Evolutionary conservation across 2,113 vertebrate genomes (phyloP), one percentile per base, ranked within the genome.

Genomic region (Erythrocercus mccallii): DNA sequence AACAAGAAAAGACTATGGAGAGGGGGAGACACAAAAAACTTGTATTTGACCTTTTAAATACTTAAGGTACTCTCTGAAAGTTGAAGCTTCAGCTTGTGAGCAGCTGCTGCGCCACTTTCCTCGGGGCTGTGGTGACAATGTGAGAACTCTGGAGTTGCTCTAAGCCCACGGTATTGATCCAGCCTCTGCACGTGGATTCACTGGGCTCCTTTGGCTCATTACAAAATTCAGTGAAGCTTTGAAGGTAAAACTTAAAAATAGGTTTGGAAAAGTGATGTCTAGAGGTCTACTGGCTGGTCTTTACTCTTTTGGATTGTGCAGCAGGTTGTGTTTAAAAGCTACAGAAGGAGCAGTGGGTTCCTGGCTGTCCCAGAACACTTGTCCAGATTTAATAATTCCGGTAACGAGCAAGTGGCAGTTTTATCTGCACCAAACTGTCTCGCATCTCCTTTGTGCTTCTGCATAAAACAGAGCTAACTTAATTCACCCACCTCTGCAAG

Each of bases 371-470:
- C 0, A 1, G 28, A 0, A 2, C 9, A 0, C 25, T 66, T 54
- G 22, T 25, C 40, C 31, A 15, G n/a, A 15, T 61, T 35, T 57
- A 74, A 50, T 6, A 58, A 6, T 73, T 74, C 33, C 0, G 0
- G 28, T 44, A n/a, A 65, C 2, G 0, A 8, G 31, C 45, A 8
- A 31, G 61, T 18, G 54, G 37, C 12, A 11, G 23, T 50, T 89
- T 76, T 61, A 40, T 35, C 23, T 50, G 37, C 47, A 28, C 27
- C 4, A 4, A 68, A 15, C 18, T n/a, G 5, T 27, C 69, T 64
- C 3, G 0, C 31, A 51, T 60, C 62, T 81, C 0, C 0, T 47
- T 71, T 3, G 0, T 47, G 5, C 13, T n/a, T 13, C 20, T 27
- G 0, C 24, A 14, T 12, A 12, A 25, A 56, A 13, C 11, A 30